A percentile compares a stretch with the other conserved stretches of the same genome.
phyloP scores from a whole-genome alignment of 2,888 invertebrate species.

The Philhelius pedissequus region DNA sequence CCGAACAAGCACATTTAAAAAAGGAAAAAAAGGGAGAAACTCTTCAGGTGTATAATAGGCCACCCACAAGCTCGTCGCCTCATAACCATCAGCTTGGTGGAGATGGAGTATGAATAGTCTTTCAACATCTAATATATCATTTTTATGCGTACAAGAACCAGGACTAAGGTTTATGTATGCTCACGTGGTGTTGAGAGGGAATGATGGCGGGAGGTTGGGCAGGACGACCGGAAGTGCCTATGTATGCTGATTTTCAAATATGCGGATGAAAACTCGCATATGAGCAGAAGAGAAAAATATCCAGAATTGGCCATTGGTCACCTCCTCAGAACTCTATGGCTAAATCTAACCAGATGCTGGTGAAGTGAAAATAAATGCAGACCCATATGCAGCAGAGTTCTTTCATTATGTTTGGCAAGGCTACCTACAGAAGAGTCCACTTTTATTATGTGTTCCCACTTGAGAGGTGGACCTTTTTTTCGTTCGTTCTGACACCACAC shows the following conservation, averaged over 20 bases:
- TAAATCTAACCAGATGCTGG: slow-evolving; percentile 21
- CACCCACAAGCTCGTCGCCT: not conserved
- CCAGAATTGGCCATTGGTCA: slow-evolving; percentile 56
- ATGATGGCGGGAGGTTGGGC: not conserved
- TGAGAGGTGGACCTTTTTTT: slow-evolving; percentile 18
- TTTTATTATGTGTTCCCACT: slow-evolving; percentile 9
- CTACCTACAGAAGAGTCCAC: not conserved
- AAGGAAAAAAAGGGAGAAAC: too few relatives aligned
- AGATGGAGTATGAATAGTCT: not conserved
- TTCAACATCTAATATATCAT: slow-evolving; percentile 60
- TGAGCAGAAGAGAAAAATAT: slow-evolving; percentile 3
- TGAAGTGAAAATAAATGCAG: slow-evolving; percentile 46
- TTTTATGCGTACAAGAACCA: slow-evolving; percentile 33
- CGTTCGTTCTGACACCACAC: slow-evolving; percentile 13
- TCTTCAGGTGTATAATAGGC: slow-evolving; percentile 29
- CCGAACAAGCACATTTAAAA: slow-evolving; percentile 8
- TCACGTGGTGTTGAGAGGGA: not conserved
- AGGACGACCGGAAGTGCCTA: not conserved
- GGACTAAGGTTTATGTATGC: not conserved
- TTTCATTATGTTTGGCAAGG: slow-evolving; percentile 42
- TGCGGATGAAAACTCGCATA: slow-evolving; percentile 20
- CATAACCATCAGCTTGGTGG: too few relatives aligned
- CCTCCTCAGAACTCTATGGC: not conserved
- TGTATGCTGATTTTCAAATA: not conserved
- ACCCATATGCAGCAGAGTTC: slow-evolving; percentile 5